phyloP scores from a whole-genome alignment of 2,888 invertebrate species.

The Lochmaea crataegi region DNA sequence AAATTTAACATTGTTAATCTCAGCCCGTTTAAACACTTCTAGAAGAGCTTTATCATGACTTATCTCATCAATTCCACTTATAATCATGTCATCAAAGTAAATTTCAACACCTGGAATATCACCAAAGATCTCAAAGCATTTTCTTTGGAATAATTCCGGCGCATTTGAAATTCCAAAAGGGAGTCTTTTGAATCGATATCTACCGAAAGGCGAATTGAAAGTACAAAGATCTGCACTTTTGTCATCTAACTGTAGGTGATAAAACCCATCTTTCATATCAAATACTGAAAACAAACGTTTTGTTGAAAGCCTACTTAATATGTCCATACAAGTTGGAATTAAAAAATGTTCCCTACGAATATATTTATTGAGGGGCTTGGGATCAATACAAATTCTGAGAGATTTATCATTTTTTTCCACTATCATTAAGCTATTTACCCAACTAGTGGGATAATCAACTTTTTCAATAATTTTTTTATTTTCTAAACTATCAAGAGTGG shows the following conservation, averaged over 20 bases:
- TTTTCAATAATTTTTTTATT: not conserved
- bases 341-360: conserved; percentile 16
- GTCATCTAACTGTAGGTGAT: not conserved
- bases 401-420: conserved; percentile 19
- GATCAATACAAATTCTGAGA: conserved; percentile 19
- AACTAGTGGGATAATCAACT: conserved; percentile 9
- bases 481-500: not conserved
- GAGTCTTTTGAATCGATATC: not conserved
- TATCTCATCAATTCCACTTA: conserved; percentile 27
- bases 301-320: not conserved
- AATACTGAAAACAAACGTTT: not conserved
- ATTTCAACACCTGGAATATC: not conserved
- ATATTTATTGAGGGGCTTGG: conserved; percentile 22
- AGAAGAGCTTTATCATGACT: conserved; percentile 1
- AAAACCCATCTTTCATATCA: not conserved
- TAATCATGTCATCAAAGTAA: conserved; percentile 29
- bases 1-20: conserved; percentile 15
- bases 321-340: not conserved
- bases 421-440: conserved; percentile 23
- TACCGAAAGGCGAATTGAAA: not conserved
- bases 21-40: conserved; percentile 19
- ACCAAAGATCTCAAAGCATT: not conserved
- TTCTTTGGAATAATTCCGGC: not conserved
- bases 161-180: not conserved
- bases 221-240: not conserved